A percentile compares a stretch with the other conserved stretches of the same genome.
These are phyloP conservation scores for Melipona beecheii DNA, from an alignment of 2,888 invertebrate species.

Conservation along the genomic window DNA sequence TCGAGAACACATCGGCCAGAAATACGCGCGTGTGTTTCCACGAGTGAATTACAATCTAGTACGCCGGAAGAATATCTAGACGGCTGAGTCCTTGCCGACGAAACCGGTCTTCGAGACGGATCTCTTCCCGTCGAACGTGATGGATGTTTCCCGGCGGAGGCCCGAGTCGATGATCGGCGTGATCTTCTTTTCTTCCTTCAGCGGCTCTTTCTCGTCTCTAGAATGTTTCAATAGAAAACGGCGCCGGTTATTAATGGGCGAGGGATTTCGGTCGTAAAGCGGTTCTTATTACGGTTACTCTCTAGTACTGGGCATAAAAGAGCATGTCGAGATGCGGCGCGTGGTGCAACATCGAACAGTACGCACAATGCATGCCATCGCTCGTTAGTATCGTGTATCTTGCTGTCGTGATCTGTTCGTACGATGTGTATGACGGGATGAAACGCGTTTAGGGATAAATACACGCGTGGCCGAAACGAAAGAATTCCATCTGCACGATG, in stretches of 20 bases:
- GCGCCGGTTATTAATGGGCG: slow-evolving; percentile 1
- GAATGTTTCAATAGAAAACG: slow-evolving; percentile 65
- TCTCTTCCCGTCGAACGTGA: slow-evolving; percentile 92
- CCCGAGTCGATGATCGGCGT: slow-evolving; percentile 86
- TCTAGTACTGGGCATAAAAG: slow-evolving; percentile 65
- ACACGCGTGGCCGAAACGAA: neutral
- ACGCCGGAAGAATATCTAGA: slow-evolving; percentile 86
- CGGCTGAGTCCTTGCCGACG: slow-evolving; percentile 96
- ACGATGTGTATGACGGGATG: neutral
- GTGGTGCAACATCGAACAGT: slow-evolving; percentile 67
- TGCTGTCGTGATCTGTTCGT: slow-evolving; percentile 7
- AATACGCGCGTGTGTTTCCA: slow-evolving; percentile 54
- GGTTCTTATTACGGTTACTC: slow-evolving; percentile 33
- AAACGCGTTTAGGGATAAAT: neutral
- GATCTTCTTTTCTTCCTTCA: slow-evolving; percentile 87
- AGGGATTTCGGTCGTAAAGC: neutral
- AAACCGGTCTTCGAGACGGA: slow-evolving; percentile 94
- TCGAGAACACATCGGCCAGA: slow-evolving; percentile 70
- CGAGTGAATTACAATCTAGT: slow-evolving; percentile 83
- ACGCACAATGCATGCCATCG: slow-evolving; percentile 68
- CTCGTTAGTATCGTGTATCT: slow-evolving; percentile 58
- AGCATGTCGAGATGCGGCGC: slow-evolving; percentile 68
- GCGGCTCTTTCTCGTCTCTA: slow-evolving; percentile 93
- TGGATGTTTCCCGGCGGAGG: slow-evolving; percentile 90
- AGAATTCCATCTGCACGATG: neutral